Percentiles rank a stretch among this genome's conserved stretches.
phyloP scores from a whole-genome alignment of 2,888 invertebrate genomes.

The Eubasilissa splendida region DNA sequence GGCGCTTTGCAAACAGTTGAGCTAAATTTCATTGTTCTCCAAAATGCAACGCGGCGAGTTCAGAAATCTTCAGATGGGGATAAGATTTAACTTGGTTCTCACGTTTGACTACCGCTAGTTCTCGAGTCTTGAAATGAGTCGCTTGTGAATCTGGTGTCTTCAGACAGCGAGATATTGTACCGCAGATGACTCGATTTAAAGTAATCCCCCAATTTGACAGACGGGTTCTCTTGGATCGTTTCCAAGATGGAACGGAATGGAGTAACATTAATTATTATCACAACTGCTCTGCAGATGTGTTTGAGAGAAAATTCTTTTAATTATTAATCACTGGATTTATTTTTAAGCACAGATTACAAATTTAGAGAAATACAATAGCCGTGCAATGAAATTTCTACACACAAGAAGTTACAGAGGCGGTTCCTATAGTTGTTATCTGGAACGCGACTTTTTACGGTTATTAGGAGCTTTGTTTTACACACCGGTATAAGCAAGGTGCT shows the following conservation, averaged over 20 bases:
- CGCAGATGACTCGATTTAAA: slow-evolving; percentile 22
- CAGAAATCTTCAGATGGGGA: not conserved
- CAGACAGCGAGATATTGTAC: not conserved
- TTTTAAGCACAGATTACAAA: no score
- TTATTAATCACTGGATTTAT: no score
- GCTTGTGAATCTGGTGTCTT: no score
- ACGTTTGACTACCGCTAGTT: not conserved
- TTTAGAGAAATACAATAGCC: no score
- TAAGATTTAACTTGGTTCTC: not conserved
- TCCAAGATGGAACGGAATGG: slow-evolving; percentile 28
- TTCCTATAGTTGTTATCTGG: no score
- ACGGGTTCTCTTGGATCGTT: slow-evolving; percentile 34
- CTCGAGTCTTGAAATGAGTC: no score
- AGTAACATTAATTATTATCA: not conserved
- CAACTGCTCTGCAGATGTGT: not conserved
- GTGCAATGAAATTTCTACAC: no score
- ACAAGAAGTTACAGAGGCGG: no score
- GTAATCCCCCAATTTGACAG: slow-evolving; percentile 44
- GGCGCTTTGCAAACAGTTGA: not conserved
- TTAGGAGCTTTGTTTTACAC: no score
- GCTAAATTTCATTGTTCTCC: not conserved
- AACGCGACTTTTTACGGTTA: no score
- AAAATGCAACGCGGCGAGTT: not conserved
- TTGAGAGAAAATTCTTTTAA: no score
- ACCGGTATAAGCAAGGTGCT: no score